Conservation (phyloP, 2,797 vertebrate genomes). For the Myotis vivesi region DNA sequence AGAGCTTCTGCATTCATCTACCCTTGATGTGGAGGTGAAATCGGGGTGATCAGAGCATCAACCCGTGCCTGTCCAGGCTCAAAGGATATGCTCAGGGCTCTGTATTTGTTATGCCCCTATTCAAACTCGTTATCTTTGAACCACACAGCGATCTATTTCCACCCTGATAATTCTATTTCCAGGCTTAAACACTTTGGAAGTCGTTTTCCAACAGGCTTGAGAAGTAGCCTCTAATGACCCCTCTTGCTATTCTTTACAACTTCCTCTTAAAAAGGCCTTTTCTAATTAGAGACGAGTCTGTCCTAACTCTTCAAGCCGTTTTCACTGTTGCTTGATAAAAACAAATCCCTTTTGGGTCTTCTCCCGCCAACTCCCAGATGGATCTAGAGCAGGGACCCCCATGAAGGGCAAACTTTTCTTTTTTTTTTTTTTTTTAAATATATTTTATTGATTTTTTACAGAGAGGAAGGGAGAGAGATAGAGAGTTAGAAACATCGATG, state of each 20-base stretch:
- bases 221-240: slow-evolving; percentile 15
- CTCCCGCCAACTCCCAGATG: neutral
- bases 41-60: slow-evolving; percentile 24
- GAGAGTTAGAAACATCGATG: no score
- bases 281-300: slow-evolving; percentile 43
- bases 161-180: slow-evolving; percentile 51
- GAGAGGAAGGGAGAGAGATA: no score
- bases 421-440: no score
- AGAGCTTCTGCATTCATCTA: slow-evolving; percentile 5
- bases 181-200: slow-evolving; percentile 45
- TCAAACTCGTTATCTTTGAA: slow-evolving; percentile 45
- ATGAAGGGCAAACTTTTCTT: no score
- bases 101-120: slow-evolving; percentile 25
- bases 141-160: slow-evolving; percentile 47
- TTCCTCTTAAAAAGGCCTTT: slow-evolving; percentile 35
- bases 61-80: neutral
- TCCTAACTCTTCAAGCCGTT: slow-evolving; percentile 9
- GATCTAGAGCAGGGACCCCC: neutral
- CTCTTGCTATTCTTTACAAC: slow-evolving; percentile 50
- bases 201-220: slow-evolving; percentile 16
- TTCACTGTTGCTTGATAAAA: slow-evolving; percentile 6
- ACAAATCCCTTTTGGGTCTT: neutral
- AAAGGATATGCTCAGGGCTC: slow-evolving; percentile 29
- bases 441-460: no score
- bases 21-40: neutral